phyloP scores from a whole-genome alignment of 2,113 vertebrate genomes.

The Ptilorrhoa leucosticta region DNA sequence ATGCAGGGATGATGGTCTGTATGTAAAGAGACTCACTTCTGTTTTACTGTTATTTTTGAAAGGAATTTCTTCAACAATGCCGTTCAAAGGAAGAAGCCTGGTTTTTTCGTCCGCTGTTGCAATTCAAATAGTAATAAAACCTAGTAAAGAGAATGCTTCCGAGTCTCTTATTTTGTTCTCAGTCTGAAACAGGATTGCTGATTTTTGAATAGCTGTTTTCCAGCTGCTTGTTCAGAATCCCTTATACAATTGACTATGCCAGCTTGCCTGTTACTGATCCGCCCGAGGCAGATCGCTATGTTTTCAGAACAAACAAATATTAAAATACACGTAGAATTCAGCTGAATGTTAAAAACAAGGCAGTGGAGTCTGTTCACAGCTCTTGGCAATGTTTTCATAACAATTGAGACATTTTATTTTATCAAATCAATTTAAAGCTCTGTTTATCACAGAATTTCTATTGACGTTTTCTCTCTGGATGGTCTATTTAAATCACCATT shows the following conservation, averaged over 20 bases:
- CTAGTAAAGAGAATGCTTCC: background rate
- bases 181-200: background rate
- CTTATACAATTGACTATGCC: background rate
- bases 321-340: background rate
- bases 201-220: background rate
- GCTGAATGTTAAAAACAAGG: background rate
- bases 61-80: background rate
- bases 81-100: background rate
- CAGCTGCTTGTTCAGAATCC: background rate
- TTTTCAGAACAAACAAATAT: background rate
- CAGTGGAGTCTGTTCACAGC: background rate
- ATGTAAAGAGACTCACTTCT: background rate
- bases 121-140: background rate
- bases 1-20: background rate
- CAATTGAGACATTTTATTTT: background rate
- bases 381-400: background rate
- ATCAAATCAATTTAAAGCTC: background rate
- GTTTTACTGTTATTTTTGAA: background rate
- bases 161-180: background rate
- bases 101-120: fast-evolving
- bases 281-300: background rate
- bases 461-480: background rate
- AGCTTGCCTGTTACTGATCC: background rate
- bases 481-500: background rate
- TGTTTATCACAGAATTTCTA: background rate